A percentile compares a stretch with the other conserved stretches of the same genome.
Conservation (phyloP, 2,888 invertebrate genomes). For the Gryllus longicercus region DNA sequence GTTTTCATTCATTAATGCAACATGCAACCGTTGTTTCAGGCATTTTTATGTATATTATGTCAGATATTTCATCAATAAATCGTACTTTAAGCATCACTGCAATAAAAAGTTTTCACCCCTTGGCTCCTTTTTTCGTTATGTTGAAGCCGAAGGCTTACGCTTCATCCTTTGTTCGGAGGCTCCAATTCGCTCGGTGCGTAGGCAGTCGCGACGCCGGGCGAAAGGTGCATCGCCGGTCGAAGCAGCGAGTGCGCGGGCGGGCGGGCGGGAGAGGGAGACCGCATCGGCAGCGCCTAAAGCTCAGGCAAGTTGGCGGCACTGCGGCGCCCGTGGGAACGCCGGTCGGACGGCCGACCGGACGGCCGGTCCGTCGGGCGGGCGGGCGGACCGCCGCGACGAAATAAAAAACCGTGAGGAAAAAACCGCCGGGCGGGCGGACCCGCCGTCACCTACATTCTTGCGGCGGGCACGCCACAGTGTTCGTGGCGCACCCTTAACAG, state of each 20-base stretch:
- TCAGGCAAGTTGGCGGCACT: background rate
- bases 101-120: too few relatives aligned
- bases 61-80: too few relatives aligned
- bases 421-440: background rate
- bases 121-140: too few relatives aligned
- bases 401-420: background rate
- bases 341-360: background rate
- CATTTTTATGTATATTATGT: too few relatives aligned
- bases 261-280: background rate
- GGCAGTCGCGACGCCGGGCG: too few relatives aligned
- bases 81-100: too few relatives aligned
- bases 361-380: background rate
- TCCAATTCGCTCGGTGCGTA: too few relatives aligned
- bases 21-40: too few relatives aligned
- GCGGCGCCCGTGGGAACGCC: conserved; percentile 8
- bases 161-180: too few relatives aligned
- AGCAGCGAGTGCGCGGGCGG: background rate
- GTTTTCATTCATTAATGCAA: too few relatives aligned
- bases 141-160: too few relatives aligned
- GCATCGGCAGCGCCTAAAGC: background rate
- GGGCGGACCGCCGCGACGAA: background rate
- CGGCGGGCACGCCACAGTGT: background rate
- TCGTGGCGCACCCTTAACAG: conserved; percentile 1
- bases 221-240: too few relatives aligned
- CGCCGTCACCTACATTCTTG: background rate